Evolutionary conservation across 2,113 vertebrate genomes (phyloP).

Genomic region (Elanoides forficatus): DNA sequence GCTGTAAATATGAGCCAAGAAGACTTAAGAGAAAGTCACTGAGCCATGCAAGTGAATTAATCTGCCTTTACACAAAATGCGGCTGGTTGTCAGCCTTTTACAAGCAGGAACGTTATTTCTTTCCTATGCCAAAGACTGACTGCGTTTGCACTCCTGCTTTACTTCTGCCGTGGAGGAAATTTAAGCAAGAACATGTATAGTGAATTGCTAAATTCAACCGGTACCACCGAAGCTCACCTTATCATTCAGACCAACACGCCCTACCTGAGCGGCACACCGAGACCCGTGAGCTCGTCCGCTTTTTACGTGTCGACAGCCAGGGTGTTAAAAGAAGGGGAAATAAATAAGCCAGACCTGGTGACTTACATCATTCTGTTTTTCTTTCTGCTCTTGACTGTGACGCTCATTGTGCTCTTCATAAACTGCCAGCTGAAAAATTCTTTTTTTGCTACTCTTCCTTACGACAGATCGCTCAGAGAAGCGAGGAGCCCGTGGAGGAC

Average conservation of each 20-base stretch:
- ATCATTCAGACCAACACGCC: constrained; percentile 83
- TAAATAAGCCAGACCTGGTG: constrained; percentile 90
- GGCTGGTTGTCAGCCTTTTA: neutral
- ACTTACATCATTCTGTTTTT: constrained; percentile 95
- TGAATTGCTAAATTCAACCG: constrained; percentile 90
- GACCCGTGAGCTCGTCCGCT: constrained; percentile 86
- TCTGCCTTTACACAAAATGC: constrained; percentile 23
- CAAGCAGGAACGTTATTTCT: neutral
- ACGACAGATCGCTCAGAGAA: constrained; percentile 93
- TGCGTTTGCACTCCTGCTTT: neutral
- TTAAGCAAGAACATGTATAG: constrained; percentile 75
- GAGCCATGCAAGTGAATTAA: neutral
- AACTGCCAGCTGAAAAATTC: constrained; percentile 97
- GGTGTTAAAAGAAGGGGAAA: constrained; percentile 86
- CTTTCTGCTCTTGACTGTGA: constrained; percentile 89
- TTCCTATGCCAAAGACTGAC: constrained; percentile 21
- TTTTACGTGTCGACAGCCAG: constrained; percentile 88
- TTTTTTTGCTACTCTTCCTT: constrained; percentile 95
- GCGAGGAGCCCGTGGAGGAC: constrained; percentile 90
- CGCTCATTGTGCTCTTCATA: constrained; percentile 94
- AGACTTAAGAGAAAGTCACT: neutral
- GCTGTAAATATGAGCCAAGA: neutral
- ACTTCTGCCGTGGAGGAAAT: neutral
- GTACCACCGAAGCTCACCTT: constrained; percentile 81
- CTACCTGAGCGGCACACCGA: constrained; percentile 84